Evolutionary conservation across 92 coral and sea anemone genomes (phyloP), one percentile per base, ranked within the genome.

Genomic region (Porites evermanni): DNA sequence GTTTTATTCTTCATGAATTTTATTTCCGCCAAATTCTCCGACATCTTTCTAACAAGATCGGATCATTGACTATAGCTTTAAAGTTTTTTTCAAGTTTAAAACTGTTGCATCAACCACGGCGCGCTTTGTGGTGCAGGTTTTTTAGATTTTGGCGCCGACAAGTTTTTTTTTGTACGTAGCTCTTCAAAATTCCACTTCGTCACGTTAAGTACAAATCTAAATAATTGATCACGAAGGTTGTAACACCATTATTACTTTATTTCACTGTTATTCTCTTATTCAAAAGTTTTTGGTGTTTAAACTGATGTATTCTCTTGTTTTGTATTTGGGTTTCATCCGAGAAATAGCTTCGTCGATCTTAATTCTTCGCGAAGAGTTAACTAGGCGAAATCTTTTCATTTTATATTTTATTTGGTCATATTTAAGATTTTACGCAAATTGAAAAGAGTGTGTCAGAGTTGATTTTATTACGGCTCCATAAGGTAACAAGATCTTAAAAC

Each of bases 171-270:
- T 38, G 47, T 38, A 38, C 5, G 5, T 14, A 21, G 47, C 79
- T 8, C 56, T 53, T 75, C 56, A 11, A 59, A 68, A 80, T 68
- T 53, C 68, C 75, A 80, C 54, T 80, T 80, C 59, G 74, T 70
- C 70, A 56, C 52, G 70, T 81, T 61, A 56, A 56, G 16, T 67
- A 24, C n/a, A 68, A 64, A 66, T 51, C 74, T 67, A 47, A 67
- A 79, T 79, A 68, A 26, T 10, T 70, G 1, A 69, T 80, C 67
- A 80, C 85, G 85, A 80, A 80, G 13, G 29, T 56, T 29, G 23
- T 26, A 0, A 6, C 76, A 29, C 32, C 47, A 21, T 1, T 53
- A 17, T 26, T 70, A 26, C 24, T 10, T 69, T 77, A 18, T 83
- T 64, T 88, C 69, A 26, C 29, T 11, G 1, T 10, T 4, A 52